phyloP scores from a whole-genome alignment of 1,140 invertebrate species.

The Portunus trituberculatus region DNA sequence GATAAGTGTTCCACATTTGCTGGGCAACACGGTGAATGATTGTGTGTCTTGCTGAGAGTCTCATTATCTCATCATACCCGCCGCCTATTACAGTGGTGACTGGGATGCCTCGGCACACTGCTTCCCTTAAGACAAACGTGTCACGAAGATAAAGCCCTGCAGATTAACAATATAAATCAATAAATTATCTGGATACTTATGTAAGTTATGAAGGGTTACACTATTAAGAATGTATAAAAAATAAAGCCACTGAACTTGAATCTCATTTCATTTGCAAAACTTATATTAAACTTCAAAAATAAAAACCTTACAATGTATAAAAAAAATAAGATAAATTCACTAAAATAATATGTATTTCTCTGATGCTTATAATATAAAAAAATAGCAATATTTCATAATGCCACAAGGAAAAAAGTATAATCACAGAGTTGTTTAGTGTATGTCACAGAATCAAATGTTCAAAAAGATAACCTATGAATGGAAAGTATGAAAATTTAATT shows the following conservation, averaged over 20 bases:
- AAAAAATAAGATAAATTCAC: no score
- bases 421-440: no score
- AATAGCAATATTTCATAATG: no score
- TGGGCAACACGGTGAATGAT: slow-evolving; percentile 78
- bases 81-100: slow-evolving; percentile 80
- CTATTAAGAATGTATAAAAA: background rate
- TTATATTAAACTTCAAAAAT: no score
- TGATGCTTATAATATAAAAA: no score
- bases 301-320: no score
- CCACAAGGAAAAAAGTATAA: no score
- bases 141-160: slow-evolving; percentile 79
- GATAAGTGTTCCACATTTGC: slow-evolving; percentile 12
- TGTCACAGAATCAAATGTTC: no score
- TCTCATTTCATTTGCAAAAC: background rate
- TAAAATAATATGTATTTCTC: no score
- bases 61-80: slow-evolving; percentile 79
- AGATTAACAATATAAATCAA: slow-evolving; percentile 31
- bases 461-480: no score
- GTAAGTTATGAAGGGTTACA: background rate
- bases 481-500: no score
- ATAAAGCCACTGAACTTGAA: background rate
- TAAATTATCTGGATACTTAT: background rate
- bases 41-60: slow-evolving; percentile 79
- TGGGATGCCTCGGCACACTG: slow-evolving; percentile 78
- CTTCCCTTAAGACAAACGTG: slow-evolving; percentile 78